Evolutionary conservation across 2,797 vertebrate species (phyloP).

Genomic region (Emydoidea blandingii): DNA sequence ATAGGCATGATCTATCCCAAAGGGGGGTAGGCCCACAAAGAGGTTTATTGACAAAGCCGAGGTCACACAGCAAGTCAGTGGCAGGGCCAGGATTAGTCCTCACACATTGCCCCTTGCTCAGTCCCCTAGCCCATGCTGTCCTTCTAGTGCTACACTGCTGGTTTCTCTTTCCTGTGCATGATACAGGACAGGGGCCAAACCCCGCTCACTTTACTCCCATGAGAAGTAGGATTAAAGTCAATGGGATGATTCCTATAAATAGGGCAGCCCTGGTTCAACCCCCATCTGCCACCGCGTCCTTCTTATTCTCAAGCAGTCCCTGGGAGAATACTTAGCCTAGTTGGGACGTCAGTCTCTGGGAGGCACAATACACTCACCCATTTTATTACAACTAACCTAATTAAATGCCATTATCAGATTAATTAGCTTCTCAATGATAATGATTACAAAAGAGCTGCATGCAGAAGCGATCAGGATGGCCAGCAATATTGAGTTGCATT

Average conservation of each 20-base stretch:
- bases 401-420: slow-evolving; percentile 56
- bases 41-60: background rate
- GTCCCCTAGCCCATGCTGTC: background rate
- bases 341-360: background rate
- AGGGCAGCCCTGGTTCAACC: background rate
- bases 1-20: background rate
- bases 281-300: background rate
- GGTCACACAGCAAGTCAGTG: background rate
- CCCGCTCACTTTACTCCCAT: background rate
- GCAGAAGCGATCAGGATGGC: background rate
- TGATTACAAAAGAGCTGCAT: slow-evolving; percentile 20
- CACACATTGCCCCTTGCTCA: background rate
- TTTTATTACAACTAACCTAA: slow-evolving; percentile 45
- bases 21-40: background rate
- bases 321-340: background rate
- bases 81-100: background rate
- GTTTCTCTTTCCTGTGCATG: background rate
- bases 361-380: slow-evolving; percentile 7
- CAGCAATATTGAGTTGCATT: background rate
- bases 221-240: background rate
- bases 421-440: slow-evolving; percentile 57
- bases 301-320: background rate
- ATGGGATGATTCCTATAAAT: background rate
- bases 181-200: background rate
- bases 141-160: background rate